Base-by-base conservation (phyloP, 2,113 vertebrate genomes). In the Empidonax alnorum region DNA sequence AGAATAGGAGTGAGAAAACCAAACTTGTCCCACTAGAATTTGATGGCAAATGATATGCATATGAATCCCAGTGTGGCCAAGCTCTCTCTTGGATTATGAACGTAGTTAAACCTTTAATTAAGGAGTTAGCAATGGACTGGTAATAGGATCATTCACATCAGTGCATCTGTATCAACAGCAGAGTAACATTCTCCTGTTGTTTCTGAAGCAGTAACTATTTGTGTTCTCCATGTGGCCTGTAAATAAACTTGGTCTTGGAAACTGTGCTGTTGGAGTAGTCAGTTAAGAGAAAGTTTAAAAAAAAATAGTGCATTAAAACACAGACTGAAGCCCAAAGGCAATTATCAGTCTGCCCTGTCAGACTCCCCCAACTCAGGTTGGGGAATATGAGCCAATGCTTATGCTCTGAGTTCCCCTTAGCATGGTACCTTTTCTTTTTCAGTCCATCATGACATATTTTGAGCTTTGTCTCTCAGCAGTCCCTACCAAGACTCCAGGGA, bases 391-490 rank as follows among this genome's bases (percentile, higher is more conserved):
- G 84, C 17, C 15, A 6, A 75, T 8, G 37, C 44, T 89, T 63
- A 55, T 0, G 0, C 44, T 56, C 22, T 6, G 18, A 77, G 65
- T 15, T 80, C 16, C 19, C 37, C 17, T 27, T 41, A 23, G 47
- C 79, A 42, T 49, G 28, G 58, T 44, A 90, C 44, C 62, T 91
- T 58, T 91, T 84, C 72, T 33, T 91, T 91, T 96, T 65, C 78
- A 84, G 67, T 73, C 41, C 68, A 46, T 52, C 62, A 56, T 58
- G 71, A 90, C 66, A 56, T 56, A 87, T 88, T 92, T 85, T 85
- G 58, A 88, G 74, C 81, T 91, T 78, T 65, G 62, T 66, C 82
- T 95, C 61, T 79, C 84, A 93, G 74, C n/a, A 72, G 62, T 63
- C 62, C n/a, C 78, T 80, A 33, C 42, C 37, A 68, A 89, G 65